phyloP scores from a whole-genome alignment of 2,888 invertebrate genomes.

The Ferdinandea cuprea region DNA sequence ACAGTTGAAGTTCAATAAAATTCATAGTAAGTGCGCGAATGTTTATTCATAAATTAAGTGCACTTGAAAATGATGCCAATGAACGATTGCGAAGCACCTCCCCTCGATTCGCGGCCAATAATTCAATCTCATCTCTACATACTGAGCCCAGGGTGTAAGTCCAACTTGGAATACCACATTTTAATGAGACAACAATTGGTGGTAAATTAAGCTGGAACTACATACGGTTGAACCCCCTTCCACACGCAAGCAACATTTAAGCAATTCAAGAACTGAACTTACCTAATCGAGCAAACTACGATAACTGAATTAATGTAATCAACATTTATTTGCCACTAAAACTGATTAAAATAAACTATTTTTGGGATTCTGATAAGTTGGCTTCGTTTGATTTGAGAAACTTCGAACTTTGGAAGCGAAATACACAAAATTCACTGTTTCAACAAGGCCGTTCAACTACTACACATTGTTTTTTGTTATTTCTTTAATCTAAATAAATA shows the following conservation, averaged over 20 bases:
- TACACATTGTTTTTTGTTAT: constrained; percentile 1
- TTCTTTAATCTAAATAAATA: not conserved
- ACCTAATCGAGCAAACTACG: constrained; percentile 21
- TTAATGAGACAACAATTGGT: too few species aligned
- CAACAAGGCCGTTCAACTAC: not conserved
- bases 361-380: not conserved
- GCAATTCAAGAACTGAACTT: not conserved
- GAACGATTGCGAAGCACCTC: too few species aligned
- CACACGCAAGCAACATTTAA: not conserved
- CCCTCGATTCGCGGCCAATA: too few species aligned
- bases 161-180: too few species aligned
- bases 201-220: not conserved
- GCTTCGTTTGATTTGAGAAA: not conserved
- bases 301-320: constrained; percentile 1
- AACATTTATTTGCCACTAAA: not conserved
- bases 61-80: too few species aligned
- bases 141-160: too few species aligned
- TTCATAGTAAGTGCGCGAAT: too few species aligned
- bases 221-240: not conserved
- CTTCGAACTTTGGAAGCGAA: not conserved
- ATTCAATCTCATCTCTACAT: too few species aligned
- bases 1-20: too few species aligned
- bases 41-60: too few species aligned
- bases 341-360: constrained; percentile 22
- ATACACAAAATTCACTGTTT: constrained; percentile 18